These are phyloP conservation scores for Actinia tenebrosa DNA, from an alignment of 64 coral and sea anemone genomes.

Conservation along the genomic window DNA sequence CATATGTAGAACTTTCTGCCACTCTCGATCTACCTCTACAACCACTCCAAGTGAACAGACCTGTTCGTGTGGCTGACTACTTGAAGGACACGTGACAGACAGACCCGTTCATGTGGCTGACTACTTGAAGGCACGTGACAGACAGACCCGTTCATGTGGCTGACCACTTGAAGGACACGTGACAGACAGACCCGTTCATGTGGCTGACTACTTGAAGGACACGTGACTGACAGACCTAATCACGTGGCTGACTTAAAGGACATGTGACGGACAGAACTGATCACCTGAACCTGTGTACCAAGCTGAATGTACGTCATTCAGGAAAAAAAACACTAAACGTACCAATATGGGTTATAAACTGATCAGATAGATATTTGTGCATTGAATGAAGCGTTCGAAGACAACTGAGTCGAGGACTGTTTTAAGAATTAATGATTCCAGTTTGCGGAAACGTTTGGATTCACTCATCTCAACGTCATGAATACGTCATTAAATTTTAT, in stretches of 20 bases:
- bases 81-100: neutral
- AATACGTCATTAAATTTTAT: no score
- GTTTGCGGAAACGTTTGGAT: no score
- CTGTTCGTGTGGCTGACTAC: conserved; percentile 18
- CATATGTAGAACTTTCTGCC: conserved; percentile 58
- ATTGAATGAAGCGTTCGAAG: no score
- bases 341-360: no score
- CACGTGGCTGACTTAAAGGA: neutral
- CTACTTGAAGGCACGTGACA: neutral
- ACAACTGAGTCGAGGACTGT: no score
- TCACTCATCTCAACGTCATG: no score
- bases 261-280: neutral
- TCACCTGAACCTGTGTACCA: neutral
- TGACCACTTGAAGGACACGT: neutral
- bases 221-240: neutral
- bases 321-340: no score
- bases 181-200: neutral
- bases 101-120: neutral
- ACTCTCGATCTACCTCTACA: conserved; percentile 22
- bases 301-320: no score
- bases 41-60: conserved; percentile 80
- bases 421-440: no score
- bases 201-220: neutral
- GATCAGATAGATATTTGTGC: no score
- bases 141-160: neutral